Conservation (phyloP, 2,797 vertebrate genomes). For the Gymnopithys bicolor region DNA sequence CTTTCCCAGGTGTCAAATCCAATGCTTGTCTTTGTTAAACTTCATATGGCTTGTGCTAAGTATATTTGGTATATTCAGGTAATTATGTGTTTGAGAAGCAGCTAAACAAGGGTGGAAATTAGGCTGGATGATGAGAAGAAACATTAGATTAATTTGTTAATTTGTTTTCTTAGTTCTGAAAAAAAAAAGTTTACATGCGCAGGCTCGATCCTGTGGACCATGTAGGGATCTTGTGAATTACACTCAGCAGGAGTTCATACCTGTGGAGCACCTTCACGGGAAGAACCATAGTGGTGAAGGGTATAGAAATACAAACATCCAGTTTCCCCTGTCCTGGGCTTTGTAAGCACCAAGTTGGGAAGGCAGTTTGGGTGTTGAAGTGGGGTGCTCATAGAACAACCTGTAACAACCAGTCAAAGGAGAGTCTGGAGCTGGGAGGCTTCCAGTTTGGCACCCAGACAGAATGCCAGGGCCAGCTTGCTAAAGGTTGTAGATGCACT, state of each 20-base stretch:
- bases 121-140: neutral
- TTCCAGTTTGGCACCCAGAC: neutral
- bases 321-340: neutral
- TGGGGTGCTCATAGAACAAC: neutral
- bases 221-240: neutral
- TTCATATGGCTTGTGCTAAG: neutral
- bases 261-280: rapidly evolving
- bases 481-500: neutral
- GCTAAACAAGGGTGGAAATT: neutral
- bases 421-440: neutral
- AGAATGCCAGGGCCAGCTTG: neutral
- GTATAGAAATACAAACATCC: neutral
- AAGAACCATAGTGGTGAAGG: neutral
- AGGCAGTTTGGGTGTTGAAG: neutral
- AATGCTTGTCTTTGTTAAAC: neutral
- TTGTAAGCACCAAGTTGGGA: neutral
- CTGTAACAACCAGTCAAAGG: neutral
- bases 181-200: neutral
- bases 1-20: neutral
- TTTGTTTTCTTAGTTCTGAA: neutral
- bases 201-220: rapidly evolving
- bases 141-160: neutral
- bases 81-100: neutral
- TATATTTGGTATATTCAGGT: neutral
- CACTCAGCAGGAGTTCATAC: neutral